Base-by-base conservation (phyloP, 1,140 invertebrate species). In the Muscidifurax raptorellus region DNA sequence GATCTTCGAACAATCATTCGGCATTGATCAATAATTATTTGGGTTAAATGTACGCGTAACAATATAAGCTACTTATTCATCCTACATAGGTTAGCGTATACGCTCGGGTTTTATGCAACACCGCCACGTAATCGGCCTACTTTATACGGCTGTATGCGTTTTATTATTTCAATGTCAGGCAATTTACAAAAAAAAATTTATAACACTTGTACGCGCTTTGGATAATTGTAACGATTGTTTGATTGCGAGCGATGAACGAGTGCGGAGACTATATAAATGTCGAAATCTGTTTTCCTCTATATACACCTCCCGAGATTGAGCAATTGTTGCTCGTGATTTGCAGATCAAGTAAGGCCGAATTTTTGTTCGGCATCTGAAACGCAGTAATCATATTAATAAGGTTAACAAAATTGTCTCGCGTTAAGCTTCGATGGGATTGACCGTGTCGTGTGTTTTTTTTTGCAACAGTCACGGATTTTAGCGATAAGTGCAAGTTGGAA, bases 1-100 rank as follows among this genome's bases (percentile, higher is more conserved):
- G n/a, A 18, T 47, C 4, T 47, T 47, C 9, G 1, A 47, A 47
- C 4, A 10, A 44, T 47, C 13, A 15, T 47, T 47, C 44, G 15
- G 44, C 44, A 47, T 18, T 5, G 44, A 47, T 47, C 12, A 15
- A 47, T 18, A 47, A 47, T 18, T 10, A 47, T 47, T 47, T 18
- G 1, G 13, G 44, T 44, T 13, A 9, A 44, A 66, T 7, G 59
- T 5, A n/a, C n/a, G 59, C n/a, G n/a, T 66, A 66, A 66, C 59
- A 25, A 66, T 66, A n/a, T 66, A 66, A 66, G 18, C 64, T 66
- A 66, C n/a, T 66, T 66, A 66, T 66, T 66, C 22, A 27, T 66
- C n/a, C 64, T 25, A 27, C 64, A 15, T 47, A 47, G 12, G 15
- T 15, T 15, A 47, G 15, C 4, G 13, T 18, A n/a, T n/a, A 18